Conservation (phyloP, 2,888 invertebrate genomes). For the Megalurothrips usitatus region DNA sequence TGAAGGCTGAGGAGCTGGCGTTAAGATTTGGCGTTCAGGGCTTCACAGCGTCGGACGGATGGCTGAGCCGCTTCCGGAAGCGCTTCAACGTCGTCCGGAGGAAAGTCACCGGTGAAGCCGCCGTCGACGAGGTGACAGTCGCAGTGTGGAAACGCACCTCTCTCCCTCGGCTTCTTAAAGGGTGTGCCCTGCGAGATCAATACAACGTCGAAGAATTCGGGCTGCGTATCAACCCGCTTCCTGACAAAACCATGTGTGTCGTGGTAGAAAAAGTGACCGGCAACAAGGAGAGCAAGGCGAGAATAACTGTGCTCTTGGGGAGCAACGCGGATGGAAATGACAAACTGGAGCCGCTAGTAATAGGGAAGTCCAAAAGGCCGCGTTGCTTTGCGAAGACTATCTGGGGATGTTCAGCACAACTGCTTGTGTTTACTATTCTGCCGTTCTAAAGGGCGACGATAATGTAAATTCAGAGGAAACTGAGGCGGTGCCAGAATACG, state of each 20-base stretch:
- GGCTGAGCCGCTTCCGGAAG: conserved; percentile 40
- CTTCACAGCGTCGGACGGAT: conserved; percentile 40
- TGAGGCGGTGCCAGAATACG: too few species aligned
- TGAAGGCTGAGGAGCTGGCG: conserved; percentile 40
- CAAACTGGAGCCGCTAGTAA: neutral
- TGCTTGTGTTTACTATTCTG: too few species aligned
- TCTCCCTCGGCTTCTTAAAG: neutral
- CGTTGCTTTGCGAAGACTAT: neutral
- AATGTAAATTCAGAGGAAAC: too few species aligned
- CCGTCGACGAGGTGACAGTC: neutral
- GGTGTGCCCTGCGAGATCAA: neutral
- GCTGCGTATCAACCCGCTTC: neutral
- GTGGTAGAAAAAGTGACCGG: too few species aligned
- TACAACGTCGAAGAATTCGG: neutral
- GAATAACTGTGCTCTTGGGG: neutral
- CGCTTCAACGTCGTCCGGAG: conserved; percentile 39
- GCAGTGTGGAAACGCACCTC: neutral
- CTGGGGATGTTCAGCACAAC: too few species aligned
- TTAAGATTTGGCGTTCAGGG: conserved; percentile 37
- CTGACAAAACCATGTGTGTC: neutral
- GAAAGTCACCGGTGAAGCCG: conserved; percentile 32
- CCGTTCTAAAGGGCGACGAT: too few species aligned
- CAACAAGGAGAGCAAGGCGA: conserved; percentile 28
- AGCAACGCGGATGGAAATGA: neutral
- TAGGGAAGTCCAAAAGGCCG: neutral